Conservation (phyloP, 2,888 invertebrate species). For the Neoaliturus tenellus region DNA sequence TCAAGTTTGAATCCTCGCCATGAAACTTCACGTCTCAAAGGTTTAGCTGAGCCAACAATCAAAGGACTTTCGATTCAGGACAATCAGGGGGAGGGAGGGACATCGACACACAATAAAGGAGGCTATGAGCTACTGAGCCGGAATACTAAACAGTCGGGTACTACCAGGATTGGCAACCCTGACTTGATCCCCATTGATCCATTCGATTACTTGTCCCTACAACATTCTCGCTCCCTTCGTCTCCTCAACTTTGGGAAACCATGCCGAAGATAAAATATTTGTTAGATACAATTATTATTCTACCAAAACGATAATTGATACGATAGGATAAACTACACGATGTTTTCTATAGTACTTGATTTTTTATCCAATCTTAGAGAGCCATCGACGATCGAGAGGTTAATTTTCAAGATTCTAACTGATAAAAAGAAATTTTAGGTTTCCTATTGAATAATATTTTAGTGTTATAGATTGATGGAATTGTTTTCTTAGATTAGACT, state of each 20-base stretch:
- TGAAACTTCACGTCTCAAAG: neutral
- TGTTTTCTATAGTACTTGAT: no score
- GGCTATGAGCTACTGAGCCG: constrained; percentile 48
- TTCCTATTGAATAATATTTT: no score
- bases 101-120: constrained; percentile 57
- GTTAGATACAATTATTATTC: no score
- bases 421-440: no score
- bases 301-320: no score
- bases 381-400: no score
- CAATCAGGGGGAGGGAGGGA: constrained; percentile 27
- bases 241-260: neutral
- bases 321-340: no score
- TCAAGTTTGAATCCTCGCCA: neutral
- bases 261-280: no score
- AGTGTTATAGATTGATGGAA: no score
- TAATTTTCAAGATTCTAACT: no score
- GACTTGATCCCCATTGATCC: constrained; percentile 18
- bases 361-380: no score
- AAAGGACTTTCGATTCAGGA: neutral
- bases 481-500: no score
- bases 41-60: neutral
- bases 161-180: constrained; percentile 16
- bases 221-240: neutral
- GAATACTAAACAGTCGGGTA: constrained; percentile 48
- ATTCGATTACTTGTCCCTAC: neutral